These are phyloP conservation scores for Heteronetta atricapilla DNA, from an alignment of 2,113 vertebrate species.

Conservation along the genomic window DNA sequence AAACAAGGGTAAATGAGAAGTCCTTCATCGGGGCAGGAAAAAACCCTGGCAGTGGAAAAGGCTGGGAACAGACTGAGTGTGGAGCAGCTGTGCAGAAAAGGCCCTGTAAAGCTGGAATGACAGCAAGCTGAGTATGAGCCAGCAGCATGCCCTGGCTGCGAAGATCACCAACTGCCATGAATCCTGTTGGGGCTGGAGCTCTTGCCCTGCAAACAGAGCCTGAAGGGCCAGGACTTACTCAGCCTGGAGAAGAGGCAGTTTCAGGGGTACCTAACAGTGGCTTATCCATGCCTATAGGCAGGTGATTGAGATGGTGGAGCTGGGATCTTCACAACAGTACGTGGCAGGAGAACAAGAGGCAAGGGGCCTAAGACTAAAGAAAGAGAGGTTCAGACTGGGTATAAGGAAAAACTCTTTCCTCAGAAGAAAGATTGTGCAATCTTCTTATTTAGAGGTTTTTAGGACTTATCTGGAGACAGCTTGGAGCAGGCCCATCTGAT, in stretches of 20 bases:
- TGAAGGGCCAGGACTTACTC: background rate
- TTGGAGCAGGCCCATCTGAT: background rate
- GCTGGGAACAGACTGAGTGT: background rate
- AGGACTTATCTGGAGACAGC: background rate
- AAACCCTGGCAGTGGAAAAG: background rate
- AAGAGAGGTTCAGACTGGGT: background rate
- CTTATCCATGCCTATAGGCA: background rate
- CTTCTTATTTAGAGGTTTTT: background rate
- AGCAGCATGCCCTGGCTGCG: background rate
- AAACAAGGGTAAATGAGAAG: background rate
- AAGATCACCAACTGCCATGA: background rate
- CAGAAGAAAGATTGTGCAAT: background rate
- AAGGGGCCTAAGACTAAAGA: background rate
- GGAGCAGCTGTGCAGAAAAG: background rate
- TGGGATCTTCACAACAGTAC: background rate
- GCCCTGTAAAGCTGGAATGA: background rate
- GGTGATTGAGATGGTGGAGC: background rate
- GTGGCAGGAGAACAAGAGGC: background rate
- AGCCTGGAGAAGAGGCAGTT: background rate
- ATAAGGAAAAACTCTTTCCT: background rate
- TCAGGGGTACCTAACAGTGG: background rate
- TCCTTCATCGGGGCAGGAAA: background rate
- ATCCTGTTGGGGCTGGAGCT: background rate
- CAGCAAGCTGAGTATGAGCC: background rate
- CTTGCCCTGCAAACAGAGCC: background rate